Base-by-base conservation (phyloP, 2,797 vertebrate genomes). In the Petrocephalus sullivani region DNA sequence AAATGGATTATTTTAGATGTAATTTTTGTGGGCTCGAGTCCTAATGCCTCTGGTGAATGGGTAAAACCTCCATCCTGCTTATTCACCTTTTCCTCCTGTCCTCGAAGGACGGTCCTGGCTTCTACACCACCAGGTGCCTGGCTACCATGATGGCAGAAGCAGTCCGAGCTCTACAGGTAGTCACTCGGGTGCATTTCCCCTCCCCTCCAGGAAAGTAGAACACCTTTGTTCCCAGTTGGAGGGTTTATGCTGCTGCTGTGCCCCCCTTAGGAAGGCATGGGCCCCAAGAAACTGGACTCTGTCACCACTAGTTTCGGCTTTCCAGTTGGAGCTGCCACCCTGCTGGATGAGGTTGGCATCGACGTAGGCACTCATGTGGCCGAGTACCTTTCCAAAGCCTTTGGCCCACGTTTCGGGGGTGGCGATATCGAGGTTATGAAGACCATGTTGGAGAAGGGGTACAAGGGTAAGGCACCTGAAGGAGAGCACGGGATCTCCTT, bases 111-210 rank as follows among this genome's bases (percentile, higher is more conserved):
- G 98, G 98, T 21, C 98, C 98, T 0, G 98, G 98, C 41, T 99
- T 99, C 95, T 99, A 99, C 67, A 99, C 98, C n/a, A 99, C 98
- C 49, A 96, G 98, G 89, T 99, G 98, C 92, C 92, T 99, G 87
- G 96, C 94, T 57, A 97, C 97, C 0, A 97, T 98, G 96, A 93
- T 99, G 93, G 95, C 96, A 0, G 98, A 99, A 92, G 97, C 96
- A 67, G 93, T 98, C 1, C 89, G 98, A 97, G 51, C 96, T 99
- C 88, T 98, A 99, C 97, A 41, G 71, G 71, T 78, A n/a, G 16
- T 46, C 16, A 19, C 71, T 78, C 4, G 12, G 41, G 7, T 41
- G 14, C 33, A 33, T 0, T 3, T 0, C 14, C 67, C 33, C 28
- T 28, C 23, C 7, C 21, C n/a, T 6, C 1, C 61, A 3, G 12